Percentiles rank a stretch among this genome's conserved stretches.
These are phyloP conservation scores for Rhamnusium bicolor DNA, from an alignment of 2,888 invertebrate species.

Conservation along the genomic window DNA sequence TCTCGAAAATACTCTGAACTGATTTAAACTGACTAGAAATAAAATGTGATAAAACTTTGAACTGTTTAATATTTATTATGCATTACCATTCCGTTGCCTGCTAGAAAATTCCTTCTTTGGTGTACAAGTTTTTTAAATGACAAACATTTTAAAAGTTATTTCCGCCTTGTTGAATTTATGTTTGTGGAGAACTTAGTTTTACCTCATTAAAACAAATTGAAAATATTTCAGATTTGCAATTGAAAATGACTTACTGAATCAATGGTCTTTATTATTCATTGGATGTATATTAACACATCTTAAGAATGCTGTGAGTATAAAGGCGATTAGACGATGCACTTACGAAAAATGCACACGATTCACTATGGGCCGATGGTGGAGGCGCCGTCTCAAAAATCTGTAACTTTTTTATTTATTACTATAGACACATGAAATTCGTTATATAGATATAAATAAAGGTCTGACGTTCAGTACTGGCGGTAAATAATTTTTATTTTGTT, in stretches of 20 bases:
- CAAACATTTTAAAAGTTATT: constrained; percentile 32
- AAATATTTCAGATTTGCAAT: constrained; percentile 1
- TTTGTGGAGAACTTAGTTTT: neutral
- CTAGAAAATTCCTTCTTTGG: constrained; percentile 29
- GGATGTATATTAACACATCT: no score
- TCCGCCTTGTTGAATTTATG: constrained; percentile 20
- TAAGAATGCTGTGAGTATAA: no score
- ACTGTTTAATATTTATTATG: constrained; percentile 40
- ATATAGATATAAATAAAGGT: no score
- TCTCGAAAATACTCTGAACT: constrained; percentile 30
- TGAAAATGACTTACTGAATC: neutral
- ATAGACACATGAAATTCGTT: no score
- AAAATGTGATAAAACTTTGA: constrained; percentile 35
- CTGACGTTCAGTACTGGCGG: no score
- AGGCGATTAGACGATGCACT: no score
- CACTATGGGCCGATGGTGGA: no score
- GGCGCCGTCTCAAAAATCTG: no score
- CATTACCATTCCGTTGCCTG: constrained; percentile 30
- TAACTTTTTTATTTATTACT: no score
- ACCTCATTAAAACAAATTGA: constrained; percentile 23
- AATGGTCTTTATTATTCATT: no score
- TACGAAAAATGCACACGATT: no score
- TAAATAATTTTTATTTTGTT: no score
- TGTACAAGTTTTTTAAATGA: constrained; percentile 23
- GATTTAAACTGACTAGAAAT: constrained; percentile 28